A percentile compares a stretch with the other conserved stretches of the same genome.
Evolutionary conservation across 2,888 invertebrate species (phyloP).

Genomic region (Fragum fragum): DNA sequence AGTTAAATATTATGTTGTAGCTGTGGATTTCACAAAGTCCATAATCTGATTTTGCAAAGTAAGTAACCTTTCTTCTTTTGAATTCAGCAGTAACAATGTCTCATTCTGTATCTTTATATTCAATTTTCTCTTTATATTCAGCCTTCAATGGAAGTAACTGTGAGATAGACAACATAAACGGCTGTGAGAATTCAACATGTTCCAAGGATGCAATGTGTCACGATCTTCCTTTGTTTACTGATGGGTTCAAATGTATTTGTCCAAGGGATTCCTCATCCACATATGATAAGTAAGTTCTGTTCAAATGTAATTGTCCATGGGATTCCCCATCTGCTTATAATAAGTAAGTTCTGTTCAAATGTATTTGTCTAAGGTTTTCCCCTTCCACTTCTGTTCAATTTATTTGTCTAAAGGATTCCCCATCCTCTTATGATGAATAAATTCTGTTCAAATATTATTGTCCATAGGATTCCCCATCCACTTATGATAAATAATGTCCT

Average conservation of each 20-base stretch:
- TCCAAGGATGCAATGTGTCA: slow-evolving; percentile 2
- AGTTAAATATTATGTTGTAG: too few species aligned
- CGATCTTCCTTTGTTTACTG: not conserved
- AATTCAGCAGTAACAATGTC: too few species aligned
- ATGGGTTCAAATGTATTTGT: slow-evolving; percentile 22
- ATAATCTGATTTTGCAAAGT: too few species aligned
- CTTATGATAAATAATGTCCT: slow-evolving; percentile 7
- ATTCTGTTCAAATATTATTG: not conserved
- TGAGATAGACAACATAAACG: slow-evolving; percentile 31
- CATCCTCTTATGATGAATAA: too few species aligned
- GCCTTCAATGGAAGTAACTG: slow-evolving; percentile 27
- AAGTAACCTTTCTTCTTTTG: too few species aligned
- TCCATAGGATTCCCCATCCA: slow-evolving; percentile 5
- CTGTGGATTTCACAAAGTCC: too few species aligned
- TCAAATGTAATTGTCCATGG: slow-evolving; percentile 11
- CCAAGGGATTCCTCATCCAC: not conserved
- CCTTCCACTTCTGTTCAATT: too few species aligned
- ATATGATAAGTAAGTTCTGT: not conserved
- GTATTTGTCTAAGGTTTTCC: too few species aligned
- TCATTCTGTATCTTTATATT: too few species aligned
- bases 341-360: not conserved
- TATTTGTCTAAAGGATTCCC: too few species aligned
- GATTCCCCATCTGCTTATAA: not conserved
- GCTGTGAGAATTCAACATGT: slow-evolving; percentile 8
- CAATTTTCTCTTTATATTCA: too few species aligned